These are phyloP conservation scores for Accipiter virgatus DNA, from an alignment of 2,113 vertebrate species.

Conservation along the genomic window DNA sequence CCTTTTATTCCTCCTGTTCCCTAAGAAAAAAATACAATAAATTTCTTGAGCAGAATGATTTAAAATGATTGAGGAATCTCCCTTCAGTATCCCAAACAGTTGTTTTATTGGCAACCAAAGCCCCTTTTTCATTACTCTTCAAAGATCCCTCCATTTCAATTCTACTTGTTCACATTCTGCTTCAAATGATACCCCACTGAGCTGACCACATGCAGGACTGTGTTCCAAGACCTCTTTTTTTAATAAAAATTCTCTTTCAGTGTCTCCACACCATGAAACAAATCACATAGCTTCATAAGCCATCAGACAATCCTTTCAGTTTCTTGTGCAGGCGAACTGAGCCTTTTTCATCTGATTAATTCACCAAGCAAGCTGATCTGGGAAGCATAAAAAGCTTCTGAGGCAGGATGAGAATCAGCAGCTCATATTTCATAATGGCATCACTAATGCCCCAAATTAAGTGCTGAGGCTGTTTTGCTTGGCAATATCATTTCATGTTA, in stretches of 20 bases:
- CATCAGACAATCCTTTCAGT: conserved; percentile 61
- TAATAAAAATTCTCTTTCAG: conserved; percentile 69
- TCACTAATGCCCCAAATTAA: conserved; percentile 64
- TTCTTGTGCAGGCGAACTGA: conserved; percentile 44
- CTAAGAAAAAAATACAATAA: neutral
- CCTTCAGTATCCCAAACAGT: conserved; percentile 47
- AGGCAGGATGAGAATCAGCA: conserved; percentile 57
- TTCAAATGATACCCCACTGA: conserved; percentile 66
- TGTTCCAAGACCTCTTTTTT: conserved; percentile 68
- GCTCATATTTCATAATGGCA: conserved; percentile 55
- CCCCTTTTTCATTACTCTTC: conserved; percentile 63
- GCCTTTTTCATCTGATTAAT: conserved; percentile 66
- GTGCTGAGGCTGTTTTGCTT: conserved; percentile 50
- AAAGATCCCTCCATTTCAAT: conserved; percentile 64
- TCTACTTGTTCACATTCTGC: conserved; percentile 73
- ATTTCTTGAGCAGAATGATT: conserved; percentile 27
- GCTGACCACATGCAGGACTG: conserved; percentile 68
- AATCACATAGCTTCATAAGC: conserved; percentile 61
- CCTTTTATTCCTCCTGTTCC: neutral
- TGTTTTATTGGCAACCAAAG: conserved; percentile 56
- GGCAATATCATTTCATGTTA: conserved; percentile 57
- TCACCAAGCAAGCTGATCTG: conserved; percentile 63
- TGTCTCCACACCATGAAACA: conserved; percentile 56
- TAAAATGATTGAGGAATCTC: conserved; percentile 22
- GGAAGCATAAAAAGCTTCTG: conserved; percentile 64